Evolutionary conservation across 2,797 vertebrate species (phyloP), one percentile per base, ranked within the genome.

Genomic region (Etheostoma perlongum): DNA sequence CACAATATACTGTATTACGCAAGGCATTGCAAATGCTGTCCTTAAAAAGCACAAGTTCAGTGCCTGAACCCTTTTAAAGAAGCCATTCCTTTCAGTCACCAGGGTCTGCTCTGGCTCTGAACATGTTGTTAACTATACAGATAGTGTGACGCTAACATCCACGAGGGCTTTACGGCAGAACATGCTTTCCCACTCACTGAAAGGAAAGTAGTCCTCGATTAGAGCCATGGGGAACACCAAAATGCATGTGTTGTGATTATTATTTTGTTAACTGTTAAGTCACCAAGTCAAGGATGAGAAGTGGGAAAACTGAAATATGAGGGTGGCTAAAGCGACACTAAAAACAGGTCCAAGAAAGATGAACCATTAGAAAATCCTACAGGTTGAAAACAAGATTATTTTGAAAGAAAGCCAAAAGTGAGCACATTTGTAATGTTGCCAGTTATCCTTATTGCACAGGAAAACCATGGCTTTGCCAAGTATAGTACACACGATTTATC

Each of bases 151-250:
- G 1, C 53, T 67, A 65, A 63, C 25, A 12, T 71, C 72, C 71
- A 58, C 9, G 11, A 19, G 40, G 46, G 33, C 19, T 68, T 67
- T 15, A 36, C 46, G 10, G 40, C n/a, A 54, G 40, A 77, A 78
- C 74, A 72, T 70, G 57, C 27, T 78, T 83, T 77, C 60, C 27
- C 57, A 72, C 57, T 70, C 13, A 64, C 27, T n/a, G 44, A 74
- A 70, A 62, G 12, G 16, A 2, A 33, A 23, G 36, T 21, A 49
- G 33, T 49, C 76, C 70, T 21, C 5, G 1, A 21, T 61, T 18
- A 33, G 69, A 71, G 23, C 75, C 74, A 10, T 71, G 77, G 51
- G 59, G 78, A 81, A 77, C 52, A 40, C 78, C 60, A 51, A 25
- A 62, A 2, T n/a, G 27, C 12, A n/a, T 58, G n/a, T 57, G 21